These are phyloP conservation scores for Aspidoscelis tigris DNA, from an alignment of 2,113 vertebrate genomes.

Conservation along the genomic window DNA sequence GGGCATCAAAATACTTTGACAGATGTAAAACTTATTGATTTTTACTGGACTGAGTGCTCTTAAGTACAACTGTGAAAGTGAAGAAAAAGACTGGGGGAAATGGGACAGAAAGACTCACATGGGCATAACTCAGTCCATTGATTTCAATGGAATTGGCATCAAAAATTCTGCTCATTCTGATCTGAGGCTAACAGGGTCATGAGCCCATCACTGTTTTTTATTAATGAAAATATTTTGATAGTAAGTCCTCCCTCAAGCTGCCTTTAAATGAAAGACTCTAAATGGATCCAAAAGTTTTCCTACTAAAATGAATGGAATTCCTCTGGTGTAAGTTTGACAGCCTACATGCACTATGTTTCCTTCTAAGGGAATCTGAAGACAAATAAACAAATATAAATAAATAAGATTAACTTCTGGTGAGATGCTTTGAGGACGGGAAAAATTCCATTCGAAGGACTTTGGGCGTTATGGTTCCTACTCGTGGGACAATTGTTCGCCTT, in stretches of 20 bases:
- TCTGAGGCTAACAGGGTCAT: too few species aligned
- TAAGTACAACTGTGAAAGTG: background rate
- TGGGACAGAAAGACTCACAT: background rate
- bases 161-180: background rate
- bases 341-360: background rate
- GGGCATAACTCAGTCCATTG: background rate
- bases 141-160: background rate
- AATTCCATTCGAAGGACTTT: background rate
- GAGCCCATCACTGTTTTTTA: background rate
- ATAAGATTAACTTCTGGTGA: background rate
- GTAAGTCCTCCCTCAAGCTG: background rate
- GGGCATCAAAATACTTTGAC: background rate
- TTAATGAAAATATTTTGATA: background rate
- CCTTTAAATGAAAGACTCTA: too few species aligned
- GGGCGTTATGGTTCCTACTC: too few species aligned
- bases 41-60: background rate
- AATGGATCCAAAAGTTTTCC: background rate
- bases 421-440: background rate
- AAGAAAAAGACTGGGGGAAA: background rate
- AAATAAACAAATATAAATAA: background rate
- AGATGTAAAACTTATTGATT: background rate
- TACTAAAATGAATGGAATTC: background rate
- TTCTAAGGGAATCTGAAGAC: background rate
- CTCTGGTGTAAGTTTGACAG: background rate
- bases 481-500: background rate